Evolutionary conservation across 2,797 vertebrate genomes (phyloP), one percentile per base, ranked within the genome.

Genomic region (Coracias cyanogaster): DNA sequence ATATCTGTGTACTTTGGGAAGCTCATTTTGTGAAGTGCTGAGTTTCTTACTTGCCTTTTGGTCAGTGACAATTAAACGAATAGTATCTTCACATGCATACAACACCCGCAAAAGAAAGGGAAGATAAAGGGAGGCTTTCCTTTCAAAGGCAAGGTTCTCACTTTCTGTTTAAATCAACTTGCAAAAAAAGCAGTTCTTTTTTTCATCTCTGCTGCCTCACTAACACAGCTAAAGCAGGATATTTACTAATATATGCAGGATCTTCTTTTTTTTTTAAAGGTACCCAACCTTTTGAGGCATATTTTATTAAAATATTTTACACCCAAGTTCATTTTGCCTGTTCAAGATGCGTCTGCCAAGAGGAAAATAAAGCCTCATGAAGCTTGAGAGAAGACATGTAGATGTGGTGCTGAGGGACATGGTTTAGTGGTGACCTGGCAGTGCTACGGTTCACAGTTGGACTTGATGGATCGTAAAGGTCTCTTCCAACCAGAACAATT

Each of bases 291-390:
- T 94, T 69, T 74, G 57, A 88, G 45, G n/a, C 21, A 39, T 54
- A 61, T 86, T 93, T 83, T 67, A 85, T 67, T 51, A 73, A 66
- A 87, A 80, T 28, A 0, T 31, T 73, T 81, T 37, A 90, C 86
- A 78, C 7, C 3, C 5, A 2, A 90, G 61, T 43, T 76, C 51
- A 51, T 69, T 88, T 93, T 72, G 58, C 66, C 37, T 51, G 41
- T 89, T 86, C 4, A 5, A 86, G 58, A 69, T 54, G 29, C 73
- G 78, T 35, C 52, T 94, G 77, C 61, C 80, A 76, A 54, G 43
- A 95, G 26, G 73, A 90, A 93, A 83, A 93, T 46, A 90, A 93
- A 95, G 41, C 69, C 51, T 67, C 65, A 35, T 10, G 18, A 80
- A 91, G 66, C 25, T 9, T 65, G 25, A 88, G 55, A 91, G 51